Conservation (phyloP, 2,113 vertebrate species). For the Cyanistes caeruleus region DNA sequence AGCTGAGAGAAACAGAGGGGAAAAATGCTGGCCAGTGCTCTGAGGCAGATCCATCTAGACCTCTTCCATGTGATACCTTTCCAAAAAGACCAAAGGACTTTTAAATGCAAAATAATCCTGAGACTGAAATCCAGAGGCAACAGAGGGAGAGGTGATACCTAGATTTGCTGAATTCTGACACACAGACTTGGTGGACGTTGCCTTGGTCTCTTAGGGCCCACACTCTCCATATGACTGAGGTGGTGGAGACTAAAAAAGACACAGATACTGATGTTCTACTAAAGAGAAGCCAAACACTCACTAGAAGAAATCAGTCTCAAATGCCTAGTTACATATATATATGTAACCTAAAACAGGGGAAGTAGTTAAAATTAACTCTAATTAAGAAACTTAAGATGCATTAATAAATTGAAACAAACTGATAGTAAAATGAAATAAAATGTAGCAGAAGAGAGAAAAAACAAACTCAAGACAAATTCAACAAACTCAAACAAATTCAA, state of each 20-base stretch:
- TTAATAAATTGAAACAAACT: constrained; percentile 27
- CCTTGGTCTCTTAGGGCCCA: neutral
- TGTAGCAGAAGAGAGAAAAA: neutral
- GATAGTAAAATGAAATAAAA: constrained; percentile 41
- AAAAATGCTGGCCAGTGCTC: neutral
- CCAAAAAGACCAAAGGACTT: neutral
- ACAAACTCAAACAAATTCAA: too few species aligned
- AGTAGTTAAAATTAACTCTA: constrained; percentile 24
- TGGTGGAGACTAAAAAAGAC: neutral
- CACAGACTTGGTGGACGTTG: neutral
- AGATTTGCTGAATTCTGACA: neutral
- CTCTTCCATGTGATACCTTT: neutral
- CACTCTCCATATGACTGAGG: neutral
- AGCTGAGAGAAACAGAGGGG: neutral
- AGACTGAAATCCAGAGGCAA: neutral
- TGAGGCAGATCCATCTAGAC: neutral
- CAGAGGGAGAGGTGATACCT: neutral
- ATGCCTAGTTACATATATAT: neutral
- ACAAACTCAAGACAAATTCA: too few species aligned
- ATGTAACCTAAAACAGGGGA: neutral
- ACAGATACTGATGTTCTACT: neutral
- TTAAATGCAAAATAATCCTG: neutral
- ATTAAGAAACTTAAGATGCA: constrained; percentile 18
- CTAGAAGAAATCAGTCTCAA: neutral
- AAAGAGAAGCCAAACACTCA: neutral